A percentile compares a stretch with the other conserved stretches of the same genome.
These are phyloP conservation scores for Eupeodes corollae DNA, from an alignment of 1,140 invertebrate species.

Conservation along the genomic window DNA sequence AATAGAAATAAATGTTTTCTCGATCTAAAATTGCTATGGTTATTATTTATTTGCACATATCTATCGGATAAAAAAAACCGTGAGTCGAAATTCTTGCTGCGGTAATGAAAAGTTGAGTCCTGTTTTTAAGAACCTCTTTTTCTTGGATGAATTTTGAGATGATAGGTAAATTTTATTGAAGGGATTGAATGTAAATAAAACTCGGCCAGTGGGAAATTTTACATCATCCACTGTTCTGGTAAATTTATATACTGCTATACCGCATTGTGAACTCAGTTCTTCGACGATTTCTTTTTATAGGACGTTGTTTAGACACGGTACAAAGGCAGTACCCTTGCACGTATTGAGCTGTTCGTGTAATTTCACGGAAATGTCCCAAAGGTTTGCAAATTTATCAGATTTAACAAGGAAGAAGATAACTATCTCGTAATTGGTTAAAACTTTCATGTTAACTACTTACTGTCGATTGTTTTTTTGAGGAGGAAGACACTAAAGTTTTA, in stretches of 20 bases:
- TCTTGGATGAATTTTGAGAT: no score
- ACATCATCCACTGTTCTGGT: background rate
- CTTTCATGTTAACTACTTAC: no score
- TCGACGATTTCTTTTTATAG: slow-evolving; percentile 7
- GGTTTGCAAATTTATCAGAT: background rate
- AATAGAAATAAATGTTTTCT: no score
- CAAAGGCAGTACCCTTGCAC: slow-evolving; percentile 1
- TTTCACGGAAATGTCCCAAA: slow-evolving; percentile 7
- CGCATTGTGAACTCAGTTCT: slow-evolving; percentile 7
- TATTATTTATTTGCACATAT: no score
- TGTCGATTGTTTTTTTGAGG: no score
- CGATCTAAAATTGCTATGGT: no score
- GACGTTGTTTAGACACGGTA: slow-evolving; percentile 7
- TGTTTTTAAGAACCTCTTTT: no score
- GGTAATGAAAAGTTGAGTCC: no score
- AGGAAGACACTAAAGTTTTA: no score
- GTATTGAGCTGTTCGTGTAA: slow-evolving; percentile 6
- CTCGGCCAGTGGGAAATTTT: background rate
- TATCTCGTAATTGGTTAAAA: slow-evolving; percentile 2
- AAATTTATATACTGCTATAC: background rate
- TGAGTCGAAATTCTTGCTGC: no score
- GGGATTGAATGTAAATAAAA: background rate
- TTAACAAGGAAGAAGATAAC: slow-evolving; percentile 1
- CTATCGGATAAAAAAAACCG: no score
- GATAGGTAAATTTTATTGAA: no score